Percentiles rank a stretch among this genome's conserved stretches.
Conservation (phyloP, 2,797 vertebrate genomes). For the Alcedo quadribrachys region DNA sequence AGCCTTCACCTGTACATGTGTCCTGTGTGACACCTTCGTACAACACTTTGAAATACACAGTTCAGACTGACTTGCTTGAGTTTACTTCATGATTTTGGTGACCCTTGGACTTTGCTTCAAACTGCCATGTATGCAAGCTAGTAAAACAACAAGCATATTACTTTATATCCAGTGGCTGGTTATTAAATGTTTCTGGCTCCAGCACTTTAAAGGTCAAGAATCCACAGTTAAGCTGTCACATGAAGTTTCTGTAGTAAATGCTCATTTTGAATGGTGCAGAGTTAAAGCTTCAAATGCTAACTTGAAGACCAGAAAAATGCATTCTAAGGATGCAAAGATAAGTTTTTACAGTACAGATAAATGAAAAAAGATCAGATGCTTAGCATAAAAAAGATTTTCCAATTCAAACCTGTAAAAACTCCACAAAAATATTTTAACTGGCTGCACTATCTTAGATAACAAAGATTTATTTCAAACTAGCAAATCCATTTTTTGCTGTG, state of each 20-base stretch:
- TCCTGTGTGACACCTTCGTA: neutral
- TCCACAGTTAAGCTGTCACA: conserved; percentile 46
- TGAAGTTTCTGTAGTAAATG: conserved; percentile 28
- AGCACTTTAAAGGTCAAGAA: conserved; percentile 66
- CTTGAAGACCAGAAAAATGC: conserved; percentile 39
- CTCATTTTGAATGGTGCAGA: conserved; percentile 3
- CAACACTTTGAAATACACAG: neutral
- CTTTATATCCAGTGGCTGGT: conserved; percentile 27
- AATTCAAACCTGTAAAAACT: neutral
- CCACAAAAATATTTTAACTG: neutral
- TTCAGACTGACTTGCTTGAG: neutral
- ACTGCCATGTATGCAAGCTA: conserved; percentile 49
- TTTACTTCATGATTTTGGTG: conserved; percentile 31
- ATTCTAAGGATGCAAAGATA: neutral
- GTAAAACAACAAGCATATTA: conserved; percentile 49
- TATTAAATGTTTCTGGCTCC: conserved; percentile 45
- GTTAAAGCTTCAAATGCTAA: conserved; percentile 23
- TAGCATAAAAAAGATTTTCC: neutral
- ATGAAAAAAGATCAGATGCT: neutral
- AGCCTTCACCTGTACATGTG: neutral
- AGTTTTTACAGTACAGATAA: conserved; percentile 15
- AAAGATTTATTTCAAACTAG: neutral
- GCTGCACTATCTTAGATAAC: neutral
- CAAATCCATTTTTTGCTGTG: neutral
- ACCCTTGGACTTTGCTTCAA: conserved; percentile 70